Evolutionary conservation across 2,797 vertebrate species (phyloP).

Genomic region (Pogoniulus pusillus): DNA sequence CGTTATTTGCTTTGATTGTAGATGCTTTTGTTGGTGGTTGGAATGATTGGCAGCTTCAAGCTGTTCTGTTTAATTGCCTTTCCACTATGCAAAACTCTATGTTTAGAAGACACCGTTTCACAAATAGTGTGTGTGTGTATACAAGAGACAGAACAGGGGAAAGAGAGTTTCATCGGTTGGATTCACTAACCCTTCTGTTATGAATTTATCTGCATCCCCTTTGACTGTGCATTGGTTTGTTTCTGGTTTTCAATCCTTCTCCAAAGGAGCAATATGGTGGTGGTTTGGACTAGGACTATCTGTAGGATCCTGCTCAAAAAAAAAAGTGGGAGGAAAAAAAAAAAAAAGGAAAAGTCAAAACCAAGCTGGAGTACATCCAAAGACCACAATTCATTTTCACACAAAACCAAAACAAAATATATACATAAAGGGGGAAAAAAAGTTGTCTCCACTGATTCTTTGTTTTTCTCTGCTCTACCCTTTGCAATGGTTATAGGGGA

Average conservation of each 20-base stretch:
- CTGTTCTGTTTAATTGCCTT: conserved; percentile 80
- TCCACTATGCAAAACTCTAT: conserved; percentile 67
- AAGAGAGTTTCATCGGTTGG: conserved; percentile 52
- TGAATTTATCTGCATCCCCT: conserved; percentile 37
- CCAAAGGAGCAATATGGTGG: neutral
- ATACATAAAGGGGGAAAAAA: neutral
- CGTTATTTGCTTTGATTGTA: conserved; percentile 80
- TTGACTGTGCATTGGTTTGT: neutral
- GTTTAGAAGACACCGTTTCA: conserved; percentile 75
- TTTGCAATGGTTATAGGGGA: neutral
- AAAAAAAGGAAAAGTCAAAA: neutral
- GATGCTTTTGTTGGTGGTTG: conserved; percentile 75
- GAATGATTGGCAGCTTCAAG: conserved; percentile 79
- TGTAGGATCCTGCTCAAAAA: neutral
- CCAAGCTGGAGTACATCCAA: neutral
- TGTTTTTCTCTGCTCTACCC: neutral
- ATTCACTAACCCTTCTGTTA: conserved; percentile 30
- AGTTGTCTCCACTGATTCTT: neutral
- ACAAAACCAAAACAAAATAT: neutral
- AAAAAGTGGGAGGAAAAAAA: too few relatives aligned
- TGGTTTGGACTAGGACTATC: conserved; percentile 6
- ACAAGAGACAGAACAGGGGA: neutral
- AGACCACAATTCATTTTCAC: neutral
- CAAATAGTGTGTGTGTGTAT: conserved; percentile 53
- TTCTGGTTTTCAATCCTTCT: neutral